phyloP scores from a whole-genome alignment of 2,797 vertebrate species.

The Sarcoramphus papa region DNA sequence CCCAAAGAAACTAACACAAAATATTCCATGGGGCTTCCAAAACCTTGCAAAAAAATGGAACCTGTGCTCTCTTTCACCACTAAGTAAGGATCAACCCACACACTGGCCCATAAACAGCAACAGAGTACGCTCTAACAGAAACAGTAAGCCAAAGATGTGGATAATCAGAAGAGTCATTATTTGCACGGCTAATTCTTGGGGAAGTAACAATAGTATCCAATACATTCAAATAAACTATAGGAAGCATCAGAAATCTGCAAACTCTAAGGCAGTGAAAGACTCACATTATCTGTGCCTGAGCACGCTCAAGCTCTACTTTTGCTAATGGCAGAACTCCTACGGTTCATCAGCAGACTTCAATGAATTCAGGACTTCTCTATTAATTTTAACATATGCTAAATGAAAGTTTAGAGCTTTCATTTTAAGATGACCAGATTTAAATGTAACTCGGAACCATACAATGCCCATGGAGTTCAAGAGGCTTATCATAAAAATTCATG shows the following conservation, averaged over 20 bases:
- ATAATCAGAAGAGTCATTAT: neutral
- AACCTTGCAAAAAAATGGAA: neutral
- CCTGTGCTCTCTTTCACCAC: neutral
- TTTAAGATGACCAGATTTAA: neutral
- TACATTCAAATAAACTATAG: neutral
- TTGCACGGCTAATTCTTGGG: neutral
- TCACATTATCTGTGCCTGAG: neutral
- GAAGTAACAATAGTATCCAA: neutral
- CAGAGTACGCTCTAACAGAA: neutral
- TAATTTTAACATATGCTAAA: neutral
- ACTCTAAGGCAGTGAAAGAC: neutral
- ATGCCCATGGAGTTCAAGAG: neutral
- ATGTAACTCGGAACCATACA: neutral
- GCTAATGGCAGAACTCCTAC: neutral
- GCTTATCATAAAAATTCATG: neutral
- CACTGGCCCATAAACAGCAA: neutral
- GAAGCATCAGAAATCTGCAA: neutral
- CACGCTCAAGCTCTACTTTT: neutral
- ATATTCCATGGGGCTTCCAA: neutral
- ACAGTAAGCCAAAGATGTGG: neutral
- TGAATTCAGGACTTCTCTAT: neutral
- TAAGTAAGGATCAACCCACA: neutral
- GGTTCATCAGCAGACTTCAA: neutral
- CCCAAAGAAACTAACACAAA: neutral
- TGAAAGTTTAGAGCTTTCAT: neutral